Evolutionary conservation across 2,113 vertebrate genomes (phyloP), one percentile per base, ranked within the genome.

Genomic region (Egretta garzetta): DNA sequence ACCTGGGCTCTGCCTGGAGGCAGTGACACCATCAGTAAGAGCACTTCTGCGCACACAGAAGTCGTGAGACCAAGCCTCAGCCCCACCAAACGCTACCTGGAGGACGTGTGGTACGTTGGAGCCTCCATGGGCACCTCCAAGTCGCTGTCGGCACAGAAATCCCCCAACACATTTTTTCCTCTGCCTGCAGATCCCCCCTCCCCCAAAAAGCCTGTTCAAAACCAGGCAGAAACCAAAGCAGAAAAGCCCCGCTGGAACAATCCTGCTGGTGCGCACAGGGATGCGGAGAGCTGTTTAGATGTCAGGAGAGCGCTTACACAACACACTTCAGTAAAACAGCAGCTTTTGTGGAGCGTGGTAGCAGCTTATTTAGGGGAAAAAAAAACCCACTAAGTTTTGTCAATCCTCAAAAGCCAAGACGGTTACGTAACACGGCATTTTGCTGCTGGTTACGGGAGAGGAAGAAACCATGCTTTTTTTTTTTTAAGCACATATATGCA

Each of bases 21-120:
- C 0, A 2, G 6, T 3, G 32, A 58, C 59, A 41, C 37, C 35
- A 2, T 2, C 1, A 3, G 1, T 1, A 8, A 22, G 11, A 50
- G 26, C 26, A 1, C 32, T 32, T 27, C 47, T 15, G 32, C 4
- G 1, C 52, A 10, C 6, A 0, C 76, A 14, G 20, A 19, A 11
- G n/a, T 2, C 3, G 5, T 1, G 17, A 77, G 50, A n/a, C 21
- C 39, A 7, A 77, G 63, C 28, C 58, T 27, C 1, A 28, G 56
- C 8, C 37, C 49, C 71, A 20, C 14, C 56, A 11, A 11, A 18
- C n/a, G 0, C 45, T 8, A 26, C 64, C 86, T 5, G 43, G 28
- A 27, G 37, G 22, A 14, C 1, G 1, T 1, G 18, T 1, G 7
- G 35, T 2, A 10, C 2, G 1, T 4, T 5, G 67, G 45, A 89